A percentile compares a stretch with the other conserved stretches of the same genome.
phyloP scores from a whole-genome alignment of 2,113 vertebrate species.

The Charina bottae region DNA sequence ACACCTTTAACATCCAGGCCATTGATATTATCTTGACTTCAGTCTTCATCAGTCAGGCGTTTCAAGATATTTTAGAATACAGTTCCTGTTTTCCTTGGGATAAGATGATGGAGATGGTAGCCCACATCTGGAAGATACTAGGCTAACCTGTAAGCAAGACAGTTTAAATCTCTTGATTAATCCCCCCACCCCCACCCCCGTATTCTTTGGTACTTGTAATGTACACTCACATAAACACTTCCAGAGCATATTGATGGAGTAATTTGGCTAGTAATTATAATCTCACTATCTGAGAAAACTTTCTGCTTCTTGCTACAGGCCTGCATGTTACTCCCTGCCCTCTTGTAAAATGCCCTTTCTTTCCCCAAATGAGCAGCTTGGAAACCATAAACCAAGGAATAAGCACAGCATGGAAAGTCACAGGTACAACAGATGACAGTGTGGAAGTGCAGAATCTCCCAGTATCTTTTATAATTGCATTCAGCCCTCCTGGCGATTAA shows the following conservation, averaged over 20 bases:
- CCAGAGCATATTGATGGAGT: not conserved
- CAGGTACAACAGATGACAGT: constrained; percentile 28
- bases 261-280: constrained; percentile 23
- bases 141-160: not conserved
- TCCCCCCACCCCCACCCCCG: not conserved
- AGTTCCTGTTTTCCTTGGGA: not conserved
- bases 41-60: not conserved
- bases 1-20: not conserved
- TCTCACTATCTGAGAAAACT: constrained; percentile 27
- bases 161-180: not conserved
- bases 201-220: not conserved
- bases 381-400: constrained; percentile 21
- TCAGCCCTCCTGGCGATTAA: constrained; percentile 44
- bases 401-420: constrained; percentile 42
- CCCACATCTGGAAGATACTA: not conserved
- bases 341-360: constrained; percentile 37
- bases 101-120: not conserved
- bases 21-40: not conserved
- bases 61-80: not conserved
- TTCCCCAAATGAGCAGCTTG: constrained; percentile 44
- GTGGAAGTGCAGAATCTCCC: constrained; percentile 37
- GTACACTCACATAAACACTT: not conserved
- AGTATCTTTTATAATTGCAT: constrained; percentile 51
- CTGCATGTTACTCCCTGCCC: constrained; percentile 35
- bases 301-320: constrained; percentile 28